These are phyloP conservation scores for Himalopsyche anomala DNA, from an alignment of 2,888 invertebrate species.

Conservation along the genomic window DNA sequence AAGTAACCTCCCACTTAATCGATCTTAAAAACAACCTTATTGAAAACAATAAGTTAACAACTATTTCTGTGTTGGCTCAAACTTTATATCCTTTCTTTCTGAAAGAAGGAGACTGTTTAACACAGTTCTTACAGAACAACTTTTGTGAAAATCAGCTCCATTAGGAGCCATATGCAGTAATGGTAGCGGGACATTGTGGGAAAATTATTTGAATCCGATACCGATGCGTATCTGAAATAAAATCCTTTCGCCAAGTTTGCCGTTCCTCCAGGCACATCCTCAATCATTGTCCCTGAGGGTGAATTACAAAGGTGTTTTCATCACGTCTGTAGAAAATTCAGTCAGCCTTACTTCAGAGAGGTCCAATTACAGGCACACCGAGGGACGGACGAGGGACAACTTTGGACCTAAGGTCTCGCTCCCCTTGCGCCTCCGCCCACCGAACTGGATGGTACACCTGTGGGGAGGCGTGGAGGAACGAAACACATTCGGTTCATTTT, in stretches of 20 bases:
- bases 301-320: conserved; percentile 43
- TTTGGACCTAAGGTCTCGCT: conserved; percentile 24
- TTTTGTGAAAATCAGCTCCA: too few relatives aligned
- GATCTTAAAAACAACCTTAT: too few relatives aligned
- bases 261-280: conserved; percentile 10
- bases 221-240: not conserved
- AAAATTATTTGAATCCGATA: too few relatives aligned
- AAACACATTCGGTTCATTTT: conserved; percentile 10
- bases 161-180: too few relatives aligned
- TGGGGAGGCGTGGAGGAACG: not conserved
- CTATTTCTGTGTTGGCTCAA: too few relatives aligned
- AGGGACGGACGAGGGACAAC: conserved; percentile 42
- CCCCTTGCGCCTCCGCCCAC: not conserved
- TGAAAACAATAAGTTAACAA: too few relatives aligned
- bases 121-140: too few relatives aligned
- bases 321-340: conserved; percentile 43
- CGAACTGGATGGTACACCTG: not conserved
- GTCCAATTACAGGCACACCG: conserved; percentile 42
- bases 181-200: too few relatives aligned
- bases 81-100: too few relatives aligned
- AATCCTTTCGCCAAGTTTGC: not conserved
- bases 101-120: too few relatives aligned
- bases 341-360: conserved; percentile 43
- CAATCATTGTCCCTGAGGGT: conserved; percentile 39
- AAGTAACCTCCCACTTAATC: too few relatives aligned